Conservation (phyloP, 2,797 vertebrate genomes). For the Poecilia gillii region DNA sequence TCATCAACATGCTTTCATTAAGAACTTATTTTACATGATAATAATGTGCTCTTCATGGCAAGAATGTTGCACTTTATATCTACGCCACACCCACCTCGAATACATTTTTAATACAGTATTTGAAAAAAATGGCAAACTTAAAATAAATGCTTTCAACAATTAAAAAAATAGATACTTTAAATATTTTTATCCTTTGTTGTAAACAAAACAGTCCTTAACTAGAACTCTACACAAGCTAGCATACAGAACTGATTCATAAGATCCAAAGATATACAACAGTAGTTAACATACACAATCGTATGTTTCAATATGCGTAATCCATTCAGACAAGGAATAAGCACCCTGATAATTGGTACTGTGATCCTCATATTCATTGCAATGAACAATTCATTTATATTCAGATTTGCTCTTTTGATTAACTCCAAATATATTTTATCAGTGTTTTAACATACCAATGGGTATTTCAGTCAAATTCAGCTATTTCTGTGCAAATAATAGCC, state of each 20-base stretch:
- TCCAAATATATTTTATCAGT: background rate
- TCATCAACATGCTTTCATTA: background rate
- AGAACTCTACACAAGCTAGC: background rate
- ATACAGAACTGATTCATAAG: background rate
- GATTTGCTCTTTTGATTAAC: background rate
- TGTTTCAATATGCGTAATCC: background rate
- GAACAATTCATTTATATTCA: background rate
- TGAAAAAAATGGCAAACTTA: background rate
- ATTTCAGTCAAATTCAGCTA: background rate
- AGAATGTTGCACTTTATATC: background rate
- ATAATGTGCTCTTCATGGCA: background rate
- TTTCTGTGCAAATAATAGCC: background rate
- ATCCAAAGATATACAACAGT: background rate
- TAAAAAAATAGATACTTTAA: too few relatives aligned
- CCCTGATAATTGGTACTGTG: background rate
- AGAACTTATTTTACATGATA: conserved; percentile 10
- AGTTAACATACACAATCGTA: background rate
- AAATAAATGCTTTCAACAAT: background rate
- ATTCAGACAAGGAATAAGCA: background rate
- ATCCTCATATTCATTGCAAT: background rate
- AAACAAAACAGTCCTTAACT: background rate
- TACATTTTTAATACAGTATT: too few relatives aligned
- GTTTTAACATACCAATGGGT: background rate
- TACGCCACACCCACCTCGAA: background rate
- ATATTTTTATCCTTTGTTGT: background rate